These are phyloP conservation scores for Ricordea florida DNA, from an alignment of 92 coral and sea anemone species.

Conservation along the genomic window DNA sequence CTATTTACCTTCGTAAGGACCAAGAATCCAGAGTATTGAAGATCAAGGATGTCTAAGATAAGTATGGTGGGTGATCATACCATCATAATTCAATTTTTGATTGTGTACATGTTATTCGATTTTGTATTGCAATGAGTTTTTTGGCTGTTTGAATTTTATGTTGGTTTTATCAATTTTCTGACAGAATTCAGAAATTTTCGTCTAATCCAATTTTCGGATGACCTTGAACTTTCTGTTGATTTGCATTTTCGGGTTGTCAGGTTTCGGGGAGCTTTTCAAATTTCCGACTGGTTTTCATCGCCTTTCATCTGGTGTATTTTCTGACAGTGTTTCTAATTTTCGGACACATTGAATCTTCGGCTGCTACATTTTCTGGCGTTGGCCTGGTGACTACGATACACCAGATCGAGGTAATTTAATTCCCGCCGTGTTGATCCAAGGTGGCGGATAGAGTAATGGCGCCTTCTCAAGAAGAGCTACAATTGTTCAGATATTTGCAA, in stretches of 20 bases:
- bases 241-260: constrained; percentile 13
- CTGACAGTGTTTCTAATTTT: constrained; percentile 9
- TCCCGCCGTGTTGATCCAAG: too few species aligned
- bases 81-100: too few species aligned
- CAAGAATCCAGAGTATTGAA: neutral
- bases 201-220: neutral
- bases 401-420: neutral
- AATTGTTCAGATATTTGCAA: too few species aligned
- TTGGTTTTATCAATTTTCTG: neutral
- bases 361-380: neutral
- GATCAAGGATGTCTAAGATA: neutral
- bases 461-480: too few species aligned
- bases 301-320: constrained; percentile 1
- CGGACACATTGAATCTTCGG: neutral
- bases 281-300: neutral
- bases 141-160: neutral
- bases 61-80: too few species aligned
- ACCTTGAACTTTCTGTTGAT: too few species aligned
- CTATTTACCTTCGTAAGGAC: neutral
- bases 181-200: neutral
- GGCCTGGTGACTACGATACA: neutral
- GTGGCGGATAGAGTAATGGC: too few species aligned
- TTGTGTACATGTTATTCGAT: neutral
- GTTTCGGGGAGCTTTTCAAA: neutral
- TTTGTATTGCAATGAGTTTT: neutral